Evolutionary conservation across 2,113 vertebrate genomes (phyloP).

Genomic region (Girardinichthys multiradiatus): DNA sequence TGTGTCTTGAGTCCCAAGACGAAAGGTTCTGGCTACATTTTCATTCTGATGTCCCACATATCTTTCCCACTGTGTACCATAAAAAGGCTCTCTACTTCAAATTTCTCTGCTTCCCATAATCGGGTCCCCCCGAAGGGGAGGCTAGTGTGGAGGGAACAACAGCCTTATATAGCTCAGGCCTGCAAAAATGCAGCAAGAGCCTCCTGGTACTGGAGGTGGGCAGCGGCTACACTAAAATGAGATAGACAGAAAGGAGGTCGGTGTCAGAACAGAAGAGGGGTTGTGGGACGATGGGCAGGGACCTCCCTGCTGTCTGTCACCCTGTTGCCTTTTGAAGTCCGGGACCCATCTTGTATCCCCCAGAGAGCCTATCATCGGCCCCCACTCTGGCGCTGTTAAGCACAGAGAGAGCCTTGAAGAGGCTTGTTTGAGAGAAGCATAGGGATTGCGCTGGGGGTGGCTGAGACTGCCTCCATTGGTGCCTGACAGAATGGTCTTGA

Average conservation of each 20-base stretch:
- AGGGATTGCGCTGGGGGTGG: slow-evolving; percentile 55
- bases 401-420: slow-evolving; percentile 66
- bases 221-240: slow-evolving; percentile 1
- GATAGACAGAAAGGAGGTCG: slow-evolving; percentile 49
- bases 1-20: background rate
- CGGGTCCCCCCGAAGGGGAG: slow-evolving; percentile 38
- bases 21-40: background rate
- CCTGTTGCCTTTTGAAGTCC: slow-evolving; percentile 84
- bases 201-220: slow-evolving; percentile 43
- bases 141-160: slow-evolving; percentile 76
- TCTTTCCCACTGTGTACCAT: slow-evolving; percentile 3
- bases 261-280: slow-evolving; percentile 30
- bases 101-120: slow-evolving; percentile 30
- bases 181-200: slow-evolving; percentile 84
- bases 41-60: background rate
- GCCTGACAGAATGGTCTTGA: slow-evolving; percentile 83
- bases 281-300: slow-evolving; percentile 42
- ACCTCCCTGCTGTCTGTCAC: slow-evolving; percentile 81
- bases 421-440: slow-evolving; percentile 62
- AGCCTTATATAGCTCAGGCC: slow-evolving; percentile 77
- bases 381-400: slow-evolving; percentile 77
- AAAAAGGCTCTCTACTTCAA: slow-evolving; percentile 25
- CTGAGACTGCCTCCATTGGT: slow-evolving; percentile 66
- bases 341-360: slow-evolving; percentile 79
- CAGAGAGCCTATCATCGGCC: slow-evolving; percentile 82